Conservation (phyloP, 35 echinoderm and acorn worm genomes). For the Heliocidaris erythrogramma region DNA sequence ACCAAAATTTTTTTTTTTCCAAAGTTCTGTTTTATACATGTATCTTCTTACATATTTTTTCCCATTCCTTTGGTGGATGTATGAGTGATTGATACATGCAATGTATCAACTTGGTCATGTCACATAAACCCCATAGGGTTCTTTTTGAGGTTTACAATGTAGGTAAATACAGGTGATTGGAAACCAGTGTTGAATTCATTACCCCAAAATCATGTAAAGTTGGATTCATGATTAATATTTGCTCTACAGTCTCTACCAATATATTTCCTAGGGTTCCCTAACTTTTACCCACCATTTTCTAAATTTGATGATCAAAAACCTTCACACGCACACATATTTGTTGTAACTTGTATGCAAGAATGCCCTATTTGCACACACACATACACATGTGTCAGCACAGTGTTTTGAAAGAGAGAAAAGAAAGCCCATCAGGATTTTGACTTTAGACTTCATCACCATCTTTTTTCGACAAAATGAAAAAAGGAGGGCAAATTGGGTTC, state of each 20-base stretch:
- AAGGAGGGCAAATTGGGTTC: constrained; percentile 31
- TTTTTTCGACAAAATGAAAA: not conserved
- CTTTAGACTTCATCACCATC: not conserved
- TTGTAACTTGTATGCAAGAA: not conserved
- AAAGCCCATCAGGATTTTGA: not conserved
- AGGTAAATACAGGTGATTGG: not conserved
- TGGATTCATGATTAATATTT: not conserved
- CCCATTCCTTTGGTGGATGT: not conserved
- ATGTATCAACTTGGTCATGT: not conserved
- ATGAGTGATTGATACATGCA: not conserved
- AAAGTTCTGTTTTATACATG: not conserved
- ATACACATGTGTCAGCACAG: not conserved
- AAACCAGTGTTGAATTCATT: not conserved
- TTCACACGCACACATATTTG: not conserved
- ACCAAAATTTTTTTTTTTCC: not conserved
- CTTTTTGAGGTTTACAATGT: not conserved
- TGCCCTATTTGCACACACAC: not conserved
- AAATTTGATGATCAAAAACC: not conserved
- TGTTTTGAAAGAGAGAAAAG: not conserved
- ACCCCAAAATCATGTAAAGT: not conserved
- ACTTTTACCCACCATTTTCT: not conserved
- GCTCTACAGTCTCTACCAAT: not conserved
- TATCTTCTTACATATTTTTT: not conserved
- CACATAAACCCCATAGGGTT: not conserved
- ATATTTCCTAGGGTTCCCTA: not conserved